Conservation (phyloP, 2,113 vertebrate species). For the Micronisus gabar region DNA sequence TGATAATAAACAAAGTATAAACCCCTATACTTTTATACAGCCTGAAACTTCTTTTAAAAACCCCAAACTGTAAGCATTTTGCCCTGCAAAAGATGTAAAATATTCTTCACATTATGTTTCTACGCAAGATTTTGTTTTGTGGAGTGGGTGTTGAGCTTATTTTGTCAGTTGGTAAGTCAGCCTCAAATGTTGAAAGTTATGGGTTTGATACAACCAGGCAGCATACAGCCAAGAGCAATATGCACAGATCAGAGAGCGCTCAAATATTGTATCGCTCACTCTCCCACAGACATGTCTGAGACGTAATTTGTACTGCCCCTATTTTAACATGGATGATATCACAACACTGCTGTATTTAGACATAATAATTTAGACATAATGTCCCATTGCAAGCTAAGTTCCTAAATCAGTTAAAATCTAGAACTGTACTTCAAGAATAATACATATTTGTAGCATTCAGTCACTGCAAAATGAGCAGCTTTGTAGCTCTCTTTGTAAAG, state of each 20-base stretch:
- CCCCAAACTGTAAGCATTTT: neutral
- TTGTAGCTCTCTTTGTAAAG: neutral
- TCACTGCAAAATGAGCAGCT: neutral
- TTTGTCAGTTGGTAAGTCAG: neutral
- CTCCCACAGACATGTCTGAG: neutral
- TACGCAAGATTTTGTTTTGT: neutral
- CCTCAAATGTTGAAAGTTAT: neutral
- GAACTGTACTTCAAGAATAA: neutral
- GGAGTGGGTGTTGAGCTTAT: neutral
- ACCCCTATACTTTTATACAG: neutral
- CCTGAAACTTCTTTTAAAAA: neutral
- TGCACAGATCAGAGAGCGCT: neutral
- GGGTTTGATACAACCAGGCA: neutral
- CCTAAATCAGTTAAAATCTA: neutral
- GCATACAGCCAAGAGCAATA: neutral
- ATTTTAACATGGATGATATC: neutral
- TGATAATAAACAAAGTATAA: neutral
- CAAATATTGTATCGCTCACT: neutral
- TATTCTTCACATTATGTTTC: neutral
- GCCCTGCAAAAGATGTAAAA: neutral
- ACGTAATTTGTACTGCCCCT: neutral
- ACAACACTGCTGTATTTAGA: rapidly evolving
- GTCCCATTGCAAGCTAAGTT: neutral
- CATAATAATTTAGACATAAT: neutral
- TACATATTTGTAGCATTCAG: neutral